These are phyloP conservation scores for Ectemnius cavifrons DNA, from an alignment of 2,888 invertebrate genomes.

Conservation along the genomic window DNA sequence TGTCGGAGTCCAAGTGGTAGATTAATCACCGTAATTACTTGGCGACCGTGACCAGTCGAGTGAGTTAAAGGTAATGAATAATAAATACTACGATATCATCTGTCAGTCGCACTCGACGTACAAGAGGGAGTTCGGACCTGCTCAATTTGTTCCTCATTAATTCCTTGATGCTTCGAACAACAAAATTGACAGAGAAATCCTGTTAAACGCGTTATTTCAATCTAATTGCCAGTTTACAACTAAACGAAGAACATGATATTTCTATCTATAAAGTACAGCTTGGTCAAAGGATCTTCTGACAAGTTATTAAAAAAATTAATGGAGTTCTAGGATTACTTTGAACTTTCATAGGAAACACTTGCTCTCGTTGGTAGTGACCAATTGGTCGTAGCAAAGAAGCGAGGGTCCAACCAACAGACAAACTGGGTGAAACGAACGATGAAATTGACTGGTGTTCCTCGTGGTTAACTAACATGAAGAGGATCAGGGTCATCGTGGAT, in stretches of 20 bases:
- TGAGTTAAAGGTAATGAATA: constrained; percentile 57
- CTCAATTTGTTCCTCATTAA: constrained; percentile 52
- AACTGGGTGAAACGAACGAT: constrained; percentile 33
- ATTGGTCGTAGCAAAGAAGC: not conserved
- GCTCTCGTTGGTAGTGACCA: constrained; percentile 35
- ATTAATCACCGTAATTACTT: constrained; percentile 63
- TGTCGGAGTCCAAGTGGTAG: constrained; percentile 46
- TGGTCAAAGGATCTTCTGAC: not conserved
- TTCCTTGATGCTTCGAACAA: constrained; percentile 4
- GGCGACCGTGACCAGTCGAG: constrained; percentile 33
- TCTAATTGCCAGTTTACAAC: too few relatives aligned
- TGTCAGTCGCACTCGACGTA: constrained; percentile 49
- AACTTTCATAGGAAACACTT: constrained; percentile 11
- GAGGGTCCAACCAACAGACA: constrained; percentile 5
- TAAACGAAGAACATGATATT: too few relatives aligned
- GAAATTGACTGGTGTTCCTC: constrained; percentile 24
- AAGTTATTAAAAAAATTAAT: not conserved
- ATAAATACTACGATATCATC: constrained; percentile 58
- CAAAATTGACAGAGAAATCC: too few relatives aligned
- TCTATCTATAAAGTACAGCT: too few relatives aligned
- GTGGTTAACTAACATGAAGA: constrained; percentile 6
- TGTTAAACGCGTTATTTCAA: constrained; percentile 1
- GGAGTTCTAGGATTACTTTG: too few relatives aligned
- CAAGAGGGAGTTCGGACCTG: constrained; percentile 19
- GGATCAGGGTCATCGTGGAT: not conserved